These are phyloP conservation scores for Mesocricetus auratus DNA, from an alignment of 2,113 vertebrate species.

Conservation along the genomic window DNA sequence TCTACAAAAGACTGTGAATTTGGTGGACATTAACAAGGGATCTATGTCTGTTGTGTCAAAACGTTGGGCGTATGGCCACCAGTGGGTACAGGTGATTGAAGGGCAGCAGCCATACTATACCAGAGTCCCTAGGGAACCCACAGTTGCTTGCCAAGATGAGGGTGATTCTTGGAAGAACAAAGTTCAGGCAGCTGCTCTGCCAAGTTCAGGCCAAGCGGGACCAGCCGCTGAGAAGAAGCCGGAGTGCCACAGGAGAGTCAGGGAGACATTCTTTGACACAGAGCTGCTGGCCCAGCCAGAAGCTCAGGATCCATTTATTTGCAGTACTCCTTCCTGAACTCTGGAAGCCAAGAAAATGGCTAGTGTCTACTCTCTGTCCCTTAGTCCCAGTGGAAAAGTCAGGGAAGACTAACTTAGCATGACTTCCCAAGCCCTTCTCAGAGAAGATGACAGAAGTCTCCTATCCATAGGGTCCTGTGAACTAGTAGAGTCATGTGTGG, in stretches of 20 bases:
- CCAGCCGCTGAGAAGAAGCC: conserved; percentile 69
- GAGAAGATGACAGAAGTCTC: not conserved
- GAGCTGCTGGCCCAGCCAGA: conserved; percentile 96
- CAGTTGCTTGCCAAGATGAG: not conserved
- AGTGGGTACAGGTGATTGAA: not conserved
- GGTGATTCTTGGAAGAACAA: not conserved
- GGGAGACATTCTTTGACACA: not conserved
- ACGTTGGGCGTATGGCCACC: no score
- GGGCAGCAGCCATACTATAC: no score
- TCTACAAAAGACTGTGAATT: not conserved
- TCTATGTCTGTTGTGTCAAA: not conserved
- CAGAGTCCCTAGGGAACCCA: not conserved
- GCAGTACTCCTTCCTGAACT: conserved; percentile 94
- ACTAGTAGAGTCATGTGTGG: not conserved
- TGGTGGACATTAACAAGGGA: not conserved
- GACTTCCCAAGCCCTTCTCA: not conserved
- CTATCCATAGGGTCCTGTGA: not conserved
- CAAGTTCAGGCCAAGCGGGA: conserved; percentile 58
- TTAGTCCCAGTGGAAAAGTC: not conserved
- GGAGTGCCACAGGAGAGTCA: not conserved
- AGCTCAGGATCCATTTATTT: conserved; percentile 90
- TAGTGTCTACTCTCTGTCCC: not conserved
- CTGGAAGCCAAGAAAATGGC: conserved; percentile 85
- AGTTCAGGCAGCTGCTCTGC: not conserved
- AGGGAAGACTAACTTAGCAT: not conserved